Evolutionary conservation across 1,140 invertebrate species (phyloP), one percentile per base, ranked within the genome.

Genomic region (Drosophila triauraria): DNA sequence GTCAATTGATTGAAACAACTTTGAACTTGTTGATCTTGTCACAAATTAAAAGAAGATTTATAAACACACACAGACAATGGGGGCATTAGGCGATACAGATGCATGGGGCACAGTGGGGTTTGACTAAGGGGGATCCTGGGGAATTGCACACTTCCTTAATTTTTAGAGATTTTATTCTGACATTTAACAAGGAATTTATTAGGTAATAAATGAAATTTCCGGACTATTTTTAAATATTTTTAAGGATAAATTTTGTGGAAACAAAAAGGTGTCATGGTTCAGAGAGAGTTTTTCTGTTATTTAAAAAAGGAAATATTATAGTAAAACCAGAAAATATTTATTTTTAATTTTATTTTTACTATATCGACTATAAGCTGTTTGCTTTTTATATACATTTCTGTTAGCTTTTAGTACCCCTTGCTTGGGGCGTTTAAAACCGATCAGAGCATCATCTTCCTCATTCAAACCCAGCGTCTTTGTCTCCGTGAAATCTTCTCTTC

Each of bases 11-110:
- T 91, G 83, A 92, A 92, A 92, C 91, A 92, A 92, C 91, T 92
- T 92, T 92, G 91, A 92, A 92, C 91, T 92, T 92, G 91, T 92
- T 92, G 91, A 92, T 92, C 91, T 92, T 92, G 91, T 92, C 86
- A 92, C 91, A 92, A 92, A 92, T 92, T 92, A 91, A 91, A 85
- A 90, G 88, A 91, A 91, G 83, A 91, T 91, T 91, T 91, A 91
- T 91, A 91, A 79, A 78, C 85, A 76, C 75, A 79, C 75, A 81
- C 69, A 51, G 40, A 62, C 75, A 71, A 30, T 62, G 43, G 38
- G 38, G 46, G 64, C 32, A 54, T 53, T 51, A 54, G 27, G 67
- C 67, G 63, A 65, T n/a, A 42, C 48, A 46, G 57, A 76, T 38
- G 32, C 42, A 48, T 35, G 20, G 1, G 25, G 17, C 50, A 82